Base-by-base conservation (phyloP, 2,113 vertebrate genomes). In the Gambusia affinis region DNA sequence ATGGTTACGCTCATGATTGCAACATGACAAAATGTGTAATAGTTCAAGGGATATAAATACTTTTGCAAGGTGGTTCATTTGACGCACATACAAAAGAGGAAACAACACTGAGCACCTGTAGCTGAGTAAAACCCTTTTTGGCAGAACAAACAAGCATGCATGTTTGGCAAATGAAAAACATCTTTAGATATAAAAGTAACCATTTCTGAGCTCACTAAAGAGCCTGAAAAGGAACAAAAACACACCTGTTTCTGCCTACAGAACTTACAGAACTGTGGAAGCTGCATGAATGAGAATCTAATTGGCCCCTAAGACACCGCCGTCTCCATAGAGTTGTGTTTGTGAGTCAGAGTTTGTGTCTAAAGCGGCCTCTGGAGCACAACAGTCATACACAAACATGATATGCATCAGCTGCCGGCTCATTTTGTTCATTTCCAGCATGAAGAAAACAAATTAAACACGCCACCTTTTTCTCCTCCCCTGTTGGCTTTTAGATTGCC, bases 161-260 rank as follows among this genome's bases (percentile, higher is more conserved):
- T 85, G 73, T 84, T 71, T 64, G 35, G 44, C 62, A 75, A 77
- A 76, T 89, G 80, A 66, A 78, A 87, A 83, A 66, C 83, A 66
- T 42, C 64, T 81, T 81, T 85, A 39, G 66, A 76, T 79, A 74
- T 64, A 24, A 81, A 74, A 70, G 71, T 85, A 87, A 63, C 39
- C 64, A 75, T 81, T 30, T 33, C 61, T 61, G 60, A 73, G 64
- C 30, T 64, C 64, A 83, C n/a, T 22, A 31, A 39, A 77, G 70
- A 64, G 64, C 39, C 60, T 44, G 2, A 12, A 67, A 11, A 30
- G 10, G 62, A n/a, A 71, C 24, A 83, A 47, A 73, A 19, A 80
- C 78, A 79, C 68, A 73, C 67, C 44, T 60, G 68, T 51, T 69
- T 72, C 70, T 74, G 11, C 51, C 57, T 75, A 72, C 27, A 76